Percentiles rank a stretch among this genome's conserved stretches.
Conservation (phyloP, 2,888 invertebrate species). For the Athalia cordata region DNA sequence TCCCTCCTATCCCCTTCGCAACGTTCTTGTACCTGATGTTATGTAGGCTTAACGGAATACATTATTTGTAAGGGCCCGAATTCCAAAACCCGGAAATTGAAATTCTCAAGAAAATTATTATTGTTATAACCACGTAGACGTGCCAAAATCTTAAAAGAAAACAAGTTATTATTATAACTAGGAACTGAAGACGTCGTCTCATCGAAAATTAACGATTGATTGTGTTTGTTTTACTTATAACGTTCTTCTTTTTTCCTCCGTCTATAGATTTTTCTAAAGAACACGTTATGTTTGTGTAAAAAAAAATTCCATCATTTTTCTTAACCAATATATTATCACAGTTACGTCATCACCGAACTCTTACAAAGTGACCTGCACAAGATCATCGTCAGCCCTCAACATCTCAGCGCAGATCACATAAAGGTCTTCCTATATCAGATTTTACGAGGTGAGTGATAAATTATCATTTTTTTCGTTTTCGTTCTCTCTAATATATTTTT, state of each 20-base stretch:
- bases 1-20: background rate
- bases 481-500: background rate
- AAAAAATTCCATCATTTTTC: constrained; percentile 57
- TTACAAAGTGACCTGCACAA: constrained; percentile 99
- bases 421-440: constrained; percentile 99
- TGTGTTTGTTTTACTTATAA: background rate
- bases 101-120: background rate
- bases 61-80: background rate
- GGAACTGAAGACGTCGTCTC: background rate
- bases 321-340: constrained; percentile 73
- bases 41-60: background rate
- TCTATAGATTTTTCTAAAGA: constrained; percentile 24
- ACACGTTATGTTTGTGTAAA: constrained; percentile 53
- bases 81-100: background rate
- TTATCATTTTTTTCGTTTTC: background rate
- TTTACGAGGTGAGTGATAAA: constrained; percentile 87
- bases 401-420: constrained; percentile 98
- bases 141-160: too few relatives aligned
- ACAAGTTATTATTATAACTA: too few relatives aligned
- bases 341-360: constrained; percentile 99
- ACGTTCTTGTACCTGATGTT: background rate
- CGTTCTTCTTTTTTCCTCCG: constrained; percentile 47
- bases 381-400: constrained; percentile 99
- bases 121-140: too few relatives aligned
- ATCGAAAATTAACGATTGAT: background rate